These are phyloP conservation scores for Eudyptes chrysolophus DNA, from an alignment of 2,113 vertebrate species.

Conservation along the genomic window DNA sequence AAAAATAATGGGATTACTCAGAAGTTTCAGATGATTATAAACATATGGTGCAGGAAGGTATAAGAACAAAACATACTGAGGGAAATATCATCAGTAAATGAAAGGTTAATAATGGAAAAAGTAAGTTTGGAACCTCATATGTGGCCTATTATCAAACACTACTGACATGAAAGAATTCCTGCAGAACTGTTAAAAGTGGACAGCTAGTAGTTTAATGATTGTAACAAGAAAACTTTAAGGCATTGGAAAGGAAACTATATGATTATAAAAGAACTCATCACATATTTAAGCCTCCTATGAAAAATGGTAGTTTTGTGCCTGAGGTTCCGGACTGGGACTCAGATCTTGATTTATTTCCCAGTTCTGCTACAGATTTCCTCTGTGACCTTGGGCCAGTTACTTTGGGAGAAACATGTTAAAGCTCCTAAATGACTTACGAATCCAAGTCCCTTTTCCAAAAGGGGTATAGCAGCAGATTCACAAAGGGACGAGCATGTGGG, in stretches of 20 bases:
- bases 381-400: conserved; percentile 24
- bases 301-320: conserved; percentile 43
- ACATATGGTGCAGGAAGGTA: conserved; percentile 55
- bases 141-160: conserved; percentile 49
- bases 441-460: background rate
- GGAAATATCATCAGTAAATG: conserved; percentile 41
- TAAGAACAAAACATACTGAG: conserved; percentile 21
- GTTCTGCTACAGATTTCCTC: conserved; percentile 56
- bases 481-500: background rate
- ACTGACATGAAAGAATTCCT: conserved; percentile 61
- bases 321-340: conserved; percentile 33
- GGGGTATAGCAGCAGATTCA: background rate
- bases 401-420: conserved; percentile 32
- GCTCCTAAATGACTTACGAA: conserved; percentile 10
- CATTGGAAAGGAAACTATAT: conserved; percentile 38
- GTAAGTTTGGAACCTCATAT: conserved; percentile 24
- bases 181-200: conserved; percentile 45
- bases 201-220: conserved; percentile 42
- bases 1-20: conserved; percentile 53
- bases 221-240: conserved; percentile 7
- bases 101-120: conserved; percentile 49
- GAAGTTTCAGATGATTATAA: conserved; percentile 67
- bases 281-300: conserved; percentile 23
- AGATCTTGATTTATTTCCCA: conserved; percentile 63
- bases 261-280: conserved; percentile 60